These are phyloP conservation scores for Nymphicus hollandicus DNA, from an alignment of 2,113 vertebrate genomes.

Conservation along the genomic window DNA sequence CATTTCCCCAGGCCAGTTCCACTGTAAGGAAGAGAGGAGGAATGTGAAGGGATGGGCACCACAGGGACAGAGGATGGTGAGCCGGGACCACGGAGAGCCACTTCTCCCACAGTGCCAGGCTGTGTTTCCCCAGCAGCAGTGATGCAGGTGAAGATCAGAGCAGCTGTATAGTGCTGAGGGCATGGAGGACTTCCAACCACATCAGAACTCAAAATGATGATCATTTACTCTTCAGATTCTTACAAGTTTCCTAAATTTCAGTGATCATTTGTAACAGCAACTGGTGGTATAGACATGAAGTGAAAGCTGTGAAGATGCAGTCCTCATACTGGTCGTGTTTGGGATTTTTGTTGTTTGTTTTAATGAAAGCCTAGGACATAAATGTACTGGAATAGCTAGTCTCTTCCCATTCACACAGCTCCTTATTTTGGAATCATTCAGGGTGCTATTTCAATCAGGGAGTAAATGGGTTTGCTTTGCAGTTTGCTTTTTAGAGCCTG, in stretches of 20 bases:
- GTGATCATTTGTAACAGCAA: background rate
- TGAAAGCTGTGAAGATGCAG: background rate
- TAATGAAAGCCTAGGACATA: background rate
- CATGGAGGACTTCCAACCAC: background rate
- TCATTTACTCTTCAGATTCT: background rate
- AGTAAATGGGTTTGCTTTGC: background rate
- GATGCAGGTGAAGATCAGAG: background rate
- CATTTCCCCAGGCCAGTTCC: background rate
- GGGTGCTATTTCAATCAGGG: background rate
- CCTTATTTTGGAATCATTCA: background rate
- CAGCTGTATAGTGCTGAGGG: background rate
- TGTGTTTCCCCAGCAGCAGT: rapidly evolving
- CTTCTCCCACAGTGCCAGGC: background rate
- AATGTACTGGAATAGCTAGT: background rate
- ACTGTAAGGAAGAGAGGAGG: background rate
- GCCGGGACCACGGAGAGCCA: background rate
- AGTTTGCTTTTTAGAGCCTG: background rate
- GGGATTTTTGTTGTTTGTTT: background rate
- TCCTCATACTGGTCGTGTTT: background rate
- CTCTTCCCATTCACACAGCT: background rate
- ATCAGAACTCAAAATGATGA: background rate
- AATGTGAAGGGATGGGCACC: background rate
- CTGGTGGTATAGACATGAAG: background rate
- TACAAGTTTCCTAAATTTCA: background rate
- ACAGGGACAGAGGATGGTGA: background rate